Percentiles rank a stretch among this genome's conserved stretches.
These are phyloP conservation scores for Periophthalmus modestus DNA, from an alignment of 2,113 vertebrate genomes.

Conservation along the genomic window DNA sequence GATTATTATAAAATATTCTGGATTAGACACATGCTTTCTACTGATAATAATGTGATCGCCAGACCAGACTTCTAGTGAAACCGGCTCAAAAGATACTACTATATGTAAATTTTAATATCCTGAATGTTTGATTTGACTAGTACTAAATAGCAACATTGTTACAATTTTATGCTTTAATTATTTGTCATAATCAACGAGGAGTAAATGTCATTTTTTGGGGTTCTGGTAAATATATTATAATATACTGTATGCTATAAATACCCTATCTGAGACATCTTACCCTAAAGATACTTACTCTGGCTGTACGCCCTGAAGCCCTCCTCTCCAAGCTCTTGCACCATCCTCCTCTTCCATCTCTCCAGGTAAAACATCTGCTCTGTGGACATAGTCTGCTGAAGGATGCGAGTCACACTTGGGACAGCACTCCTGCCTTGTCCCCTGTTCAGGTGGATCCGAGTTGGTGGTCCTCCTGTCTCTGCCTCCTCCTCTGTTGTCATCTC, in stretches of 20 bases:
- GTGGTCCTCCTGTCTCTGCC: constrained; percentile 44
- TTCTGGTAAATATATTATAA: too few relatives aligned
- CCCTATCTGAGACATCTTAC: too few relatives aligned
- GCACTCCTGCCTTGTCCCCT: constrained; percentile 32
- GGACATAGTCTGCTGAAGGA: constrained; percentile 91
- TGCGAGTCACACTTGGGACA: constrained; percentile 85
- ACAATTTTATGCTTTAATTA: too few relatives aligned
- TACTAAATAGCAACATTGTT: too few relatives aligned
- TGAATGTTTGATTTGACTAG: too few relatives aligned
- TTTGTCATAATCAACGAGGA: too few relatives aligned
- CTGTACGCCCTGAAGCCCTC: constrained; percentile 89
- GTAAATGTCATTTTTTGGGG: too few relatives aligned
- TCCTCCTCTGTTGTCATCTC: constrained; percentile 52
- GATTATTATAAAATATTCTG: not conserved
- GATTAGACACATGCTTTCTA: not conserved
- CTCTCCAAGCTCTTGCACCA: constrained; percentile 87
- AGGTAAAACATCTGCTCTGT: constrained; percentile 84
- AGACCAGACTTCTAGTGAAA: too few relatives aligned
- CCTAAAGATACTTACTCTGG: constrained; percentile 74
- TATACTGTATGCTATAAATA: too few relatives aligned
- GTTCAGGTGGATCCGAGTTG: constrained; percentile 75
- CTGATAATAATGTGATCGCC: not conserved
- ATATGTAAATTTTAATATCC: too few relatives aligned
- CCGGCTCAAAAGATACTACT: too few relatives aligned
- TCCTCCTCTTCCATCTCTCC: constrained; percentile 89